Evolutionary conservation across 2,113 vertebrate genomes (phyloP).

Genomic region (Marmota flaviventris): DNA sequence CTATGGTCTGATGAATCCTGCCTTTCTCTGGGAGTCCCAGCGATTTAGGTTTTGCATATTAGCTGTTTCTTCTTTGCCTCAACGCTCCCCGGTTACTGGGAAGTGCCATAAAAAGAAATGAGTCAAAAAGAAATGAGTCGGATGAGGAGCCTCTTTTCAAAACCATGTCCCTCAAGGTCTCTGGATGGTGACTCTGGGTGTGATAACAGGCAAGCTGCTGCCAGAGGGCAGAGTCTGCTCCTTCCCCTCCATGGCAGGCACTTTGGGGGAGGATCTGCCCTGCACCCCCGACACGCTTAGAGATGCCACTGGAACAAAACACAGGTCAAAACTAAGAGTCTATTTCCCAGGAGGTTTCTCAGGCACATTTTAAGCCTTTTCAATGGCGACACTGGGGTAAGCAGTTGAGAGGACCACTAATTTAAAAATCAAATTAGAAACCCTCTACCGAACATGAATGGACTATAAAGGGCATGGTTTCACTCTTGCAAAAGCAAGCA

Average conservation of each 20-base stretch:
- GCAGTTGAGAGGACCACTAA: slow-evolving; percentile 11
- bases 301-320: background rate
- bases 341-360: background rate
- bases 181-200: background rate
- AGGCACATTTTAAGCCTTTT: background rate
- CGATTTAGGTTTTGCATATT: background rate
- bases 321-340: background rate
- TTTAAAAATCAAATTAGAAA: slow-evolving; percentile 52
- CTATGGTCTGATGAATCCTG: background rate
- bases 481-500: background rate
- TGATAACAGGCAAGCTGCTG: background rate
- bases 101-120: background rate
- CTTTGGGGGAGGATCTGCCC: background rate
- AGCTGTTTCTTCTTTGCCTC: background rate
- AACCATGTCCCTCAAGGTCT: background rate
- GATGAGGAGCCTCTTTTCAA: background rate
- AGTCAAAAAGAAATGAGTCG: background rate
- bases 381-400: background rate
- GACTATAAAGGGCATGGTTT: background rate
- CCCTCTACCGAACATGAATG: background rate
- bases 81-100: background rate
- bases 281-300: background rate
- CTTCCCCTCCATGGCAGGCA: background rate
- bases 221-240: background rate
- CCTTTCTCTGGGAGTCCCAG: background rate